phyloP scores from a whole-genome alignment of 1,140 invertebrate genomes.

The Asbolus verrucosus region DNA sequence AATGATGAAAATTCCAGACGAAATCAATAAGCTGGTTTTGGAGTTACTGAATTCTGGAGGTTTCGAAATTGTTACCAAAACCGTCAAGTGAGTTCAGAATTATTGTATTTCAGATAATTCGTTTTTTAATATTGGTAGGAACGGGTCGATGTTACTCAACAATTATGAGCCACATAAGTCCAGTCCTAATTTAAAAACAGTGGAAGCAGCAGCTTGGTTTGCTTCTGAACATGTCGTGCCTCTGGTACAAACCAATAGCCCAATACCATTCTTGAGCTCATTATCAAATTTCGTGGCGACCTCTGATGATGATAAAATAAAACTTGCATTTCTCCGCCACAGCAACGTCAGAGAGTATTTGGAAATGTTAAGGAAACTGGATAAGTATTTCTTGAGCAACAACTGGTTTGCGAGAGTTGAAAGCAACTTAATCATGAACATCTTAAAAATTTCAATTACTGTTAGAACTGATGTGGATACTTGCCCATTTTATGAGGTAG shows the following conservation, averaged over 20 bases:
- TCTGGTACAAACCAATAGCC: slow-evolving; percentile 66
- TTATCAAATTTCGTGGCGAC: slow-evolving; percentile 63
- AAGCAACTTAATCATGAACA: slow-evolving; percentile 67
- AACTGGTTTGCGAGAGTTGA: slow-evolving; percentile 73
- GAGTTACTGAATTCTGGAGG: slow-evolving; percentile 52
- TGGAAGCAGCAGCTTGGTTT: slow-evolving; percentile 65
- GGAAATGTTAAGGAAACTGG: slow-evolving; percentile 43
- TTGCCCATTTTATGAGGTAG: slow-evolving; percentile 65
- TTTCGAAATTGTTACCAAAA: slow-evolving; percentile 56
- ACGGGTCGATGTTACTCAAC: slow-evolving; percentile 66
- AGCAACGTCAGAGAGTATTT: slow-evolving; percentile 58
- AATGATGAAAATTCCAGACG: slow-evolving; percentile 32
- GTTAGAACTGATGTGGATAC: slow-evolving; percentile 64
- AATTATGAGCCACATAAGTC: slow-evolving; percentile 65
- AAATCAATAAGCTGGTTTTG: slow-evolving; percentile 42
- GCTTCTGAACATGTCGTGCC: slow-evolving; percentile 68
- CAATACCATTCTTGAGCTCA: slow-evolving; percentile 67
- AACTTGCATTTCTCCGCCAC: slow-evolving; percentile 60
- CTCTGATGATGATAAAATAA: slow-evolving; percentile 55
- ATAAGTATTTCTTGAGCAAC: slow-evolving; percentile 62
- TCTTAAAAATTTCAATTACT: slow-evolving; percentile 65
- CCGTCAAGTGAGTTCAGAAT: slow-evolving; percentile 57
- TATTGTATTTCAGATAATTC: background rate
- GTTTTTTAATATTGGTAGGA: slow-evolving; percentile 59
- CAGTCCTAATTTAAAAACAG: slow-evolving; percentile 61